Conservation (phyloP, 2,888 invertebrate species). For the Cyaniris semiargus region DNA sequence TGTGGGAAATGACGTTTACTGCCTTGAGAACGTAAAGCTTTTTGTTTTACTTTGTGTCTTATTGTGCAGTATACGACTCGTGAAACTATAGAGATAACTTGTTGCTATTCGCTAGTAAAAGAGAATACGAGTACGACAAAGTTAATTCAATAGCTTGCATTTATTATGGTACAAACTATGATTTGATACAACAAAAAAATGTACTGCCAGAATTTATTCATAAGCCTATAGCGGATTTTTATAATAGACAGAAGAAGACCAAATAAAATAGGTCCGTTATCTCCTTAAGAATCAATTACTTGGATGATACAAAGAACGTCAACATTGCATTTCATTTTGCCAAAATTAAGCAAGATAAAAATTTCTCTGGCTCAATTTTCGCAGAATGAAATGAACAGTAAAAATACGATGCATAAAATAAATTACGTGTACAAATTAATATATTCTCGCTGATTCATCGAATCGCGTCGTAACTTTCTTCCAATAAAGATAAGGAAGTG, state of each 20-base stretch:
- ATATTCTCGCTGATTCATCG: background rate
- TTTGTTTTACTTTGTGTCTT: conserved; percentile 18
- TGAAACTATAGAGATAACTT: background rate
- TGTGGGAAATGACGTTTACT: conserved; percentile 37
- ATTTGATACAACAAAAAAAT: background rate
- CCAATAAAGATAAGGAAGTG: conserved; percentile 26
- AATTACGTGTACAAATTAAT: background rate
- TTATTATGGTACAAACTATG: background rate
- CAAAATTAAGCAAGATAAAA: background rate
- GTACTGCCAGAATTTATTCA: background rate
- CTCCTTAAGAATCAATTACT: too few relatives aligned
- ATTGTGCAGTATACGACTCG: background rate
- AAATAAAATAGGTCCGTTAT: too few relatives aligned
- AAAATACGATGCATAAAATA: background rate
- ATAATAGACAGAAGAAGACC: too few relatives aligned
- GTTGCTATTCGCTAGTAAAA: background rate
- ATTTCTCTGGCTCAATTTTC: background rate
- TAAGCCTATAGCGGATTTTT: too few relatives aligned
- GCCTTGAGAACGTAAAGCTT: conserved; percentile 13
- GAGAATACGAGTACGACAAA: background rate
- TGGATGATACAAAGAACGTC: too few relatives aligned
- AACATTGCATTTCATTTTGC: too few relatives aligned
- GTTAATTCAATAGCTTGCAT: background rate
- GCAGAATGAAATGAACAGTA: background rate
- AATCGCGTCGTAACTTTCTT: conserved; percentile 25